Evolutionary conservation across 2,797 vertebrate genomes (phyloP).

Genomic region (Botia kubotai): DNA sequence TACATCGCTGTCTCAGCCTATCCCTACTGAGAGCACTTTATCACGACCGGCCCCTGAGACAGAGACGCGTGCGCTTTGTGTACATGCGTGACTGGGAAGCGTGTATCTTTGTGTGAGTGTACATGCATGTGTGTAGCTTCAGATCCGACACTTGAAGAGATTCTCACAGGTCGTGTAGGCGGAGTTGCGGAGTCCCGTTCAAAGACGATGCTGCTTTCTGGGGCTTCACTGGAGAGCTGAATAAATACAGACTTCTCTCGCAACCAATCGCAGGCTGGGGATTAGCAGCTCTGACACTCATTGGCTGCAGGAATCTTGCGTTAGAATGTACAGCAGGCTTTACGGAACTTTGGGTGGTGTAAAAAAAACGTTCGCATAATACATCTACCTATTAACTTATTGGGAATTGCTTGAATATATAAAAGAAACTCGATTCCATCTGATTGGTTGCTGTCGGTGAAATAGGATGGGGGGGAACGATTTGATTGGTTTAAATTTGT

Average conservation of each 20-base stretch:
- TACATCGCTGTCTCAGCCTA: constrained; percentile 96
- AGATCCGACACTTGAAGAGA: constrained; percentile 63
- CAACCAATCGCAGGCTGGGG: constrained; percentile 2
- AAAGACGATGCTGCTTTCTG: constrained; percentile 17
- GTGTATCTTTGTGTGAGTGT: constrained; percentile 19
- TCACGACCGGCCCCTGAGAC: constrained; percentile 6
- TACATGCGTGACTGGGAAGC: constrained; percentile 20
- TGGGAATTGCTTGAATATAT: constrained; percentile 75
- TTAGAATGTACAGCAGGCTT: constrained; percentile 46
- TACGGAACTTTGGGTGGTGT: constrained; percentile 42
- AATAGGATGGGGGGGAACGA: constrained; percentile 26
- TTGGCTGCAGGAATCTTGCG: constrained; percentile 20
- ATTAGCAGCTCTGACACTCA: constrained; percentile 23
- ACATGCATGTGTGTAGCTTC: constrained; percentile 47
- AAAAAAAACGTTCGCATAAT: constrained; percentile 61
- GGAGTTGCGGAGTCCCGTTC: constrained; percentile 52
- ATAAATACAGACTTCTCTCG: constrained; percentile 2
- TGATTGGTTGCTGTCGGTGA: constrained; percentile 55
- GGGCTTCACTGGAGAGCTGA: constrained; percentile 1
- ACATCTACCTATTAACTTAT: constrained; percentile 80
- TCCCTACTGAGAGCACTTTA: constrained; percentile 87
- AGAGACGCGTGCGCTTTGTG: constrained; percentile 24
- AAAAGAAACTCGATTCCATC: constrained; percentile 50
- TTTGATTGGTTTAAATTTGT: constrained; percentile 21
- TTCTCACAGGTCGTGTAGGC: constrained; percentile 55